phyloP scores from a whole-genome alignment of 2,113 vertebrate genomes.

The Catharus minimus region DNA sequence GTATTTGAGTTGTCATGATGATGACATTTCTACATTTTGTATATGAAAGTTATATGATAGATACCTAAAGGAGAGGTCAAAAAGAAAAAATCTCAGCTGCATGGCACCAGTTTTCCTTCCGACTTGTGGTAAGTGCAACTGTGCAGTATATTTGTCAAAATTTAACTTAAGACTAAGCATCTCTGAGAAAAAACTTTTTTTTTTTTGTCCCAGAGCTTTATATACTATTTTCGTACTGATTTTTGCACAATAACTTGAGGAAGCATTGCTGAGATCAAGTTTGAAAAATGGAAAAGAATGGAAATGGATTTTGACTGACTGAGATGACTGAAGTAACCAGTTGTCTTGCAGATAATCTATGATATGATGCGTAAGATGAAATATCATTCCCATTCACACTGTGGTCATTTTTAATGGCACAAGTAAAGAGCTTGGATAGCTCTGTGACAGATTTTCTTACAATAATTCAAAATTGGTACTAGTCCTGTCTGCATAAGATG shows the following conservation, averaged over 20 bases:
- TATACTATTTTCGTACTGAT: neutral
- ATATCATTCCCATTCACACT: neutral
- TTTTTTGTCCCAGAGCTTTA: neutral
- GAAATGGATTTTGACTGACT: neutral
- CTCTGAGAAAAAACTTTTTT: neutral
- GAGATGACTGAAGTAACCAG: neutral
- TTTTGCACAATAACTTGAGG: neutral
- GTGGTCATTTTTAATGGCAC: neutral
- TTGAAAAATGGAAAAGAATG: neutral
- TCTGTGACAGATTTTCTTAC: neutral
- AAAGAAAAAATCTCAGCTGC: neutral
- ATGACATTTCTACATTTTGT: neutral
- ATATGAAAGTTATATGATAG: neutral
- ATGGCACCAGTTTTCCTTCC: neutral
- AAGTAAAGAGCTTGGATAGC: neutral
- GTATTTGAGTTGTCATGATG: neutral
- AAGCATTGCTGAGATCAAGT: neutral
- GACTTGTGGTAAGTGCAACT: neutral
- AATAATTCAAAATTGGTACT: neutral
- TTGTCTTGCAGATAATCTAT: neutral
- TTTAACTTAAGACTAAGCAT: neutral
- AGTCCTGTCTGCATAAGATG: fast-evolving
- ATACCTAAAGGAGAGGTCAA: neutral
- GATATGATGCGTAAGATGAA: fast-evolving
- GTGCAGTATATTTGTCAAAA: neutral